Evolutionary conservation across 2,888 invertebrate species (phyloP).

Genomic region (Sesia apiformis): DNA sequence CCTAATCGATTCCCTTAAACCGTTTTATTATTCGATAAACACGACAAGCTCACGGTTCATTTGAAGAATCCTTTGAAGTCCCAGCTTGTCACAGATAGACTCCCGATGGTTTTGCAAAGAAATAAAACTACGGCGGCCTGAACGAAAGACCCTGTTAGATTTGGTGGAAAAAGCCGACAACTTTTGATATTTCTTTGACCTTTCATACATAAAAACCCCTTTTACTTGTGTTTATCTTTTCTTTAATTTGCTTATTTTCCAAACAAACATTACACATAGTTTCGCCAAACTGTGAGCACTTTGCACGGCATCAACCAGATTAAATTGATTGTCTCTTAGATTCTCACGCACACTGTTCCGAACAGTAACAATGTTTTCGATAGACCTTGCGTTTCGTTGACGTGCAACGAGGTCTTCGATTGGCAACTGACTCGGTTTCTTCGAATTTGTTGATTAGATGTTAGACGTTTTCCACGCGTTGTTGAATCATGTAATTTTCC

Average conservation of each 20-base stretch:
- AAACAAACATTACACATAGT: too few species aligned
- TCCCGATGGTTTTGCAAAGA: constrained; percentile 11
- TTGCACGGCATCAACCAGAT: too few species aligned
- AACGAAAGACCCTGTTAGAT: constrained; percentile 19
- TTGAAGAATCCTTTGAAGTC: constrained; percentile 36
- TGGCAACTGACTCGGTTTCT: too few species aligned
- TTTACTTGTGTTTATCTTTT: neutral
- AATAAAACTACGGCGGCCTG: constrained; percentile 18
- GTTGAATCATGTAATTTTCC: too few species aligned
- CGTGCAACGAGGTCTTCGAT: too few species aligned
- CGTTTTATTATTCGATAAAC: constrained; percentile 30
- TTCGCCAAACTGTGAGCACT: too few species aligned
- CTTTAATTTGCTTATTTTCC: neutral
- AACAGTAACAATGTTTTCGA: too few species aligned
- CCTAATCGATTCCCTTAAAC: constrained; percentile 22
- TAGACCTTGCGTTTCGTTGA: too few species aligned
- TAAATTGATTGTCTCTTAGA: too few species aligned
- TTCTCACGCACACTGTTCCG: too few species aligned
- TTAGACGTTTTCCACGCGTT: too few species aligned
- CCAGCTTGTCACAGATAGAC: constrained; percentile 19
- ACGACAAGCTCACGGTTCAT: constrained; percentile 24
- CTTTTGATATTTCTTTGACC: constrained; percentile 15
- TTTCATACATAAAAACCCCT: constrained; percentile 7
- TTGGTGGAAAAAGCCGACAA: constrained; percentile 30
- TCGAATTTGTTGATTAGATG: too few species aligned